A percentile compares a stretch with the other conserved stretches of the same genome.
Conservation (phyloP, 1,140 invertebrate genomes). For the Penaeus vannamei region DNA sequence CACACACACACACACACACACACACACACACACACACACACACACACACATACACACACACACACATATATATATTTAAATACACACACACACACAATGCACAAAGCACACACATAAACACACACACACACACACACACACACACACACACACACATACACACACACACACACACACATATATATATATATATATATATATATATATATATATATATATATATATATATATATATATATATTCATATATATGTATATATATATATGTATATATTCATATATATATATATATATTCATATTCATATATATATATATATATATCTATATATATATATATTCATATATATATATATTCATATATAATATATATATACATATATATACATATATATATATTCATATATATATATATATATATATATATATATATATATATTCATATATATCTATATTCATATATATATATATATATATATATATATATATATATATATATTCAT, state of each 20-base stretch:
- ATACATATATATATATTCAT: slow-evolving; percentile 3
- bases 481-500: slow-evolving; percentile 7
- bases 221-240: slow-evolving; percentile 2
- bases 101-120: background rate
- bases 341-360: slow-evolving; percentile 21
- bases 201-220: slow-evolving; percentile 13
- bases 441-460: too few species aligned
- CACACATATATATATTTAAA: background rate
- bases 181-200: slow-evolving; percentile 16
- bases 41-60: slow-evolving; percentile 20
- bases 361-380: background rate
- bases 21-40: slow-evolving; percentile 12
- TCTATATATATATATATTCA: slow-evolving; percentile 8
- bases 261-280: slow-evolving; percentile 4
- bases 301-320: background rate
- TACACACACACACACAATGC: background rate
- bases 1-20: background rate
- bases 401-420: slow-evolving; percentile 36
- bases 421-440: slow-evolving; percentile 40
- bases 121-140: background rate
- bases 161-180: background rate
- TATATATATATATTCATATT: background rate
- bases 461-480: slow-evolving; percentile 29
- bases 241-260: background rate
- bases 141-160: slow-evolving; percentile 19